Percentiles rank a stretch among this genome's conserved stretches.
Conservation (phyloP, 2,797 vertebrate species). For the Etheostoma nigrum region DNA sequence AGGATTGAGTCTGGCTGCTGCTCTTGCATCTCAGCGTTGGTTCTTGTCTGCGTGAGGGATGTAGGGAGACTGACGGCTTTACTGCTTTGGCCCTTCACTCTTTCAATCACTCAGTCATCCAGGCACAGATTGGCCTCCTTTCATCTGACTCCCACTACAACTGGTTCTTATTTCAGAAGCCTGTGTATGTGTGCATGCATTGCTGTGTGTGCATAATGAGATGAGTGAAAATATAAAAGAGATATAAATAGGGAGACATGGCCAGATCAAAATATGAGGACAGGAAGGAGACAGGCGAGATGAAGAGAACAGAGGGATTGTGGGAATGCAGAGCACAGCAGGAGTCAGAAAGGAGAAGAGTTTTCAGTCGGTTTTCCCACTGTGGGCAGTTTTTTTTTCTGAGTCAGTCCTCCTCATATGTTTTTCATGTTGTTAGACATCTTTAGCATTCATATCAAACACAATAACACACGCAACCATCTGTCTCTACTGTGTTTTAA, state of each 20-base stretch:
- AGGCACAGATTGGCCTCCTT: constrained; percentile 74
- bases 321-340: constrained; percentile 68
- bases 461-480: constrained; percentile 21
- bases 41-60: constrained; percentile 68
- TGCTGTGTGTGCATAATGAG: constrained; percentile 55
- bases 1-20: constrained; percentile 50
- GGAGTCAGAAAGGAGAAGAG: constrained; percentile 48
- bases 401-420: constrained; percentile 27
- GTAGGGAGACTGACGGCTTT: constrained; percentile 77
- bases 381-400: constrained; percentile 45
- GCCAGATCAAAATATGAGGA: constrained; percentile 62
- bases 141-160: constrained; percentile 68
- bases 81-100: constrained; percentile 75
- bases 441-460: constrained; percentile 24
- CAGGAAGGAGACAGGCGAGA: constrained; percentile 64
- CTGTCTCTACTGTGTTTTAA: background rate
- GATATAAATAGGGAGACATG: constrained; percentile 59
- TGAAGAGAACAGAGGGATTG: constrained; percentile 61
- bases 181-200: constrained; percentile 31
- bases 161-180: constrained; percentile 77
- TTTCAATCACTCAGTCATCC: constrained; percentile 74
- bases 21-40: constrained; percentile 54
- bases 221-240: constrained; percentile 62
- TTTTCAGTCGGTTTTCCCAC: constrained; percentile 34
- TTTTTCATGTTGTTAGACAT: constrained; percentile 51